Conservation (phyloP, 1,140 invertebrate species). For the Zaprionus ornatus region DNA sequence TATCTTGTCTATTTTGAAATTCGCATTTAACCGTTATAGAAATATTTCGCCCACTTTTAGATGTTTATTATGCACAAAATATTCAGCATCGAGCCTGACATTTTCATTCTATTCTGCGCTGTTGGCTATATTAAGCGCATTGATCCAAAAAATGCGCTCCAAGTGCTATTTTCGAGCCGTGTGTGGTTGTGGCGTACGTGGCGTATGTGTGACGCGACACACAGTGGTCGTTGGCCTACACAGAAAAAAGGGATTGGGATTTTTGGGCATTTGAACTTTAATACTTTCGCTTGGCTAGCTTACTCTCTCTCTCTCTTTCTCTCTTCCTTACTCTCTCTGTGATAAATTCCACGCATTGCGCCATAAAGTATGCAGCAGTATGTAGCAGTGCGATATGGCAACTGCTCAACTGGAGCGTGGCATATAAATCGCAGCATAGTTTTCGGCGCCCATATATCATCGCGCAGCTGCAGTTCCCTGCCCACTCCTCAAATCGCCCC, state of each 20-base stretch:
- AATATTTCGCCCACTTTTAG: not conserved
- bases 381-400: slow-evolving; percentile 28
- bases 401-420: slow-evolving; percentile 47
- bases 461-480: slow-evolving; percentile 9
- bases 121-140: slow-evolving; percentile 6
- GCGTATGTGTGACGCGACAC: slow-evolving; percentile 26
- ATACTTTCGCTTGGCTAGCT: slow-evolving; percentile 35
- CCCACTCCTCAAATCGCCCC: no score
- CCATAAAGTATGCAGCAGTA: slow-evolving; percentile 41
- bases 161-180: slow-evolving; percentile 20
- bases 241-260: not conserved
- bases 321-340: not conserved
- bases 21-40: not conserved
- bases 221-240: slow-evolving; percentile 10
- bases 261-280: slow-evolving; percentile 43
- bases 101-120: not conserved
- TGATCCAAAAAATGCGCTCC: slow-evolving; percentile 28
- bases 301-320: not conserved
- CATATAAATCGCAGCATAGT: slow-evolving; percentile 47
- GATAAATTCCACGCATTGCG: slow-evolving; percentile 49
- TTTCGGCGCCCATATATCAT: slow-evolving; percentile 42
- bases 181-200: not conserved
- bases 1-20: not conserved
- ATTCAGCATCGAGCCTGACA: not conserved
- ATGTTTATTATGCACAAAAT: not conserved